Conservation (phyloP, 1,140 invertebrate species). For the Andrena cerasifolii region DNA sequence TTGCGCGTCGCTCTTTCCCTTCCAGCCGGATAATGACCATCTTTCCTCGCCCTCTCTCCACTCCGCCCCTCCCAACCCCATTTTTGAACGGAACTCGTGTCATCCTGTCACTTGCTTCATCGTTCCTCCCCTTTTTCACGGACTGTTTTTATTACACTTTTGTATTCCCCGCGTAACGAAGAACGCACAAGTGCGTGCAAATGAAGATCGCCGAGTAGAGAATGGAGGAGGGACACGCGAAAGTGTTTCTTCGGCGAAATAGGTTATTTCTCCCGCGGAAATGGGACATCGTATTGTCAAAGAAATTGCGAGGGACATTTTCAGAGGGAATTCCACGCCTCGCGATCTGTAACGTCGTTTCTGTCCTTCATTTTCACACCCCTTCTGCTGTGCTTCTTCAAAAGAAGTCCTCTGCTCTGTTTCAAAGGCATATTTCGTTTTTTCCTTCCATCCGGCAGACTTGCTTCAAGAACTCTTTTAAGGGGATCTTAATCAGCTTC, state of each 20-base stretch:
- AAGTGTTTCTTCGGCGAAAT: conserved; percentile 14
- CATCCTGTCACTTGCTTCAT: neutral
- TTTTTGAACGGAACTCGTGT: too few relatives aligned
- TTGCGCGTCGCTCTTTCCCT: conserved; percentile 27
- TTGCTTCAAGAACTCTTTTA: too few relatives aligned
- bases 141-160: conserved; percentile 7
- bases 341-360: conserved; percentile 17
- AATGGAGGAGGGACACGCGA: neutral
- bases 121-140: neutral
- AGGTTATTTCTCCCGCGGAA: conserved; percentile 16
- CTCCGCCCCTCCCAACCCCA: neutral
- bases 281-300: neutral
- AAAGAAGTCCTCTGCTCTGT: conserved; percentile 1
- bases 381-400: neutral
- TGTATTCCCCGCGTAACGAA: neutral
- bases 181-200: neutral
- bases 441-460: too few relatives aligned
- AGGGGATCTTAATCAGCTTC: too few relatives aligned
- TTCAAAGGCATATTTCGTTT: neutral
- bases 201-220: neutral
- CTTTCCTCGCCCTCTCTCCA: conserved; percentile 3
- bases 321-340: conserved; percentile 1
- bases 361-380: neutral
- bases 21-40: conserved; percentile 47
- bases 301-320: neutral